Base-by-base conservation (phyloP, 2,797 vertebrate genomes). In the Iguana delicatissima region DNA sequence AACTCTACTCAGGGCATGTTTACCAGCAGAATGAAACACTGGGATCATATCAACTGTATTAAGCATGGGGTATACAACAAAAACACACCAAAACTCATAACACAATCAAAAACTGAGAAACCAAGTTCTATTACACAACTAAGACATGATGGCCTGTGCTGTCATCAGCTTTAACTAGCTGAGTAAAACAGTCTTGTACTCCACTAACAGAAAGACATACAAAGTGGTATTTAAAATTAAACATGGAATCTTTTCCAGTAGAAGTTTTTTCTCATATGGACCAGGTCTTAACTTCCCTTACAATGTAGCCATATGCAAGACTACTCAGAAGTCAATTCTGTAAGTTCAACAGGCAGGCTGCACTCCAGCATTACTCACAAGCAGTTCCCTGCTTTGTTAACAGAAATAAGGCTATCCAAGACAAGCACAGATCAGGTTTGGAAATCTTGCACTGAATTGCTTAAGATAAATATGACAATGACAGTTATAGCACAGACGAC, bases 391-490 rank as follows among this genome's bases (percentile, higher is more conserved):
- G 8, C 4, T 29, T 24, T 2, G 8, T 32, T 86, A 86, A 46
- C 22, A 77, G 46, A 69, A 69, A 32, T 50, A 59, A 46, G 4
- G 12, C n/a, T 9, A 29, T 35, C 72, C 6, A n/a, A 42, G 26
- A 74, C 10, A 83, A 38, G 69, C 32, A 16, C 42, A 42, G 46
- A 14, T 26, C 6, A 32, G 32, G 20, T 26, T 32, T 22, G 16
- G 85, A 6, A 13, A 35, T 72, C 2, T 74, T 9, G 46, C 10
- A 0, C 0, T 46, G n/a, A 8, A 16, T 0, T 50, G 0, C 59
- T 73, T 24, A 38, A 73, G 52, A 82, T 74, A 24, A 83, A n/a
- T 57, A 42, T 24, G 69, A 50, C 67, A 62, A 59, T 62, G 69
- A 29, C 10, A 62, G 69, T n/a, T 9, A 2, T 12, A 0, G 64